Conservation (phyloP, 1,140 invertebrate genomes). For the Coelopa frigida region DNA sequence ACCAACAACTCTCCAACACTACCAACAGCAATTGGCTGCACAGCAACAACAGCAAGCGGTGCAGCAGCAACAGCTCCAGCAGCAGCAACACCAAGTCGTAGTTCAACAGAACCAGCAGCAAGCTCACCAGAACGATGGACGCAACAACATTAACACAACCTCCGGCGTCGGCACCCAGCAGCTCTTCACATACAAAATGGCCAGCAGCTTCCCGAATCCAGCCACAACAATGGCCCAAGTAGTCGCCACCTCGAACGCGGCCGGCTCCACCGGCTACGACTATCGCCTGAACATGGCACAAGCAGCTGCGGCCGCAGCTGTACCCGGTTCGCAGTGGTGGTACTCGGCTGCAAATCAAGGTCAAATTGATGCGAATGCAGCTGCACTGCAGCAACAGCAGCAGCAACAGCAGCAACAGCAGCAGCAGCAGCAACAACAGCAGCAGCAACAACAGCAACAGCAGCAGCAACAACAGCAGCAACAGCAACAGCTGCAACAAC, state of each 20-base stretch:
- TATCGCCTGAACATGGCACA: constrained; percentile 53
- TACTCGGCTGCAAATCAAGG: constrained; percentile 51
- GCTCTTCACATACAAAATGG: constrained; percentile 77
- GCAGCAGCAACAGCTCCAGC: constrained; percentile 40
- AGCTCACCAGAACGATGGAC: constrained; percentile 49
- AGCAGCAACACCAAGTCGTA: constrained; percentile 52
- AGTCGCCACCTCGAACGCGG: constrained; percentile 48
- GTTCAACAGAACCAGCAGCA: constrained; percentile 49
- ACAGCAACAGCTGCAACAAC: constrained; percentile 45
- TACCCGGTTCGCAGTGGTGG: constrained; percentile 61
- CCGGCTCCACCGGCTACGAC: constrained; percentile 49
- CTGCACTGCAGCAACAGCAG: constrained; percentile 49
- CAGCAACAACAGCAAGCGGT: constrained; percentile 24
- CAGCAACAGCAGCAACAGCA: constrained; percentile 46
- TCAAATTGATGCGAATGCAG: constrained; percentile 42
- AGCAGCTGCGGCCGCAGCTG: constrained; percentile 46
- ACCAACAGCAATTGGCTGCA: constrained; percentile 42
- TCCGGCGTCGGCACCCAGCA: constrained; percentile 60
- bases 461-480: constrained; percentile 47
- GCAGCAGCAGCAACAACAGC: constrained; percentile 48
- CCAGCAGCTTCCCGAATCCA: constrained; percentile 67
- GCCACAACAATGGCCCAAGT: constrained; percentile 50
- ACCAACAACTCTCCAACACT: constrained; percentile 48
- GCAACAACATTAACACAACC: constrained; percentile 51
- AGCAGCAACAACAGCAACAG: constrained; percentile 41